Percentiles rank a stretch among this genome's conserved stretches.
Conservation (phyloP, 1,140 invertebrate genomes). For the Hyles vespertilio region DNA sequence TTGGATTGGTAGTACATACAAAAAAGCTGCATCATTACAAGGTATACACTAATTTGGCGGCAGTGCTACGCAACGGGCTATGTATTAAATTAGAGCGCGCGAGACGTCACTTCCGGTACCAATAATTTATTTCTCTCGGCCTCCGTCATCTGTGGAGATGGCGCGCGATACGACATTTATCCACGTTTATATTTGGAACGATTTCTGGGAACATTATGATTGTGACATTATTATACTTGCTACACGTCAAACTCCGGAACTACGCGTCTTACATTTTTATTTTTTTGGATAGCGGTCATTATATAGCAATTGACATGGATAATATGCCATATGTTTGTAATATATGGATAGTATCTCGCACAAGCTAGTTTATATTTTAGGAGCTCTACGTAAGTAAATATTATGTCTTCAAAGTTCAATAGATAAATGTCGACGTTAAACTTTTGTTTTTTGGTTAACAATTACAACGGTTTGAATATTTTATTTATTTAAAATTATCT, state of each 20-base stretch:
- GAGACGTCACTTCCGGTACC: conserved; percentile 70
- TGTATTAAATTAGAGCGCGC: conserved; percentile 64
- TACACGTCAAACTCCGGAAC: conserved; percentile 18
- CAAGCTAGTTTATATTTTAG: no score
- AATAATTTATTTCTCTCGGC: conserved; percentile 69
- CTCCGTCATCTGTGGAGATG: conserved; percentile 61
- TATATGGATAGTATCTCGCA: no score
- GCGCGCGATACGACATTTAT: conserved; percentile 65
- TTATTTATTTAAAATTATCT: no score
- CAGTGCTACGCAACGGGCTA: conserved; percentile 37
- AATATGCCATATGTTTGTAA: no score
- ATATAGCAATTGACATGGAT: no score
- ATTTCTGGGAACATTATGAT: conserved; percentile 65
- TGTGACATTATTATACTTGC: conserved; percentile 53
- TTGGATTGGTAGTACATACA: neutral
- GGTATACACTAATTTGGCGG: conserved; percentile 7
- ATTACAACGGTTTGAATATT: no score
- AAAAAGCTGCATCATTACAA: conserved; percentile 9
- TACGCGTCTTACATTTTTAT: neutral
- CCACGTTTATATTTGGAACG: conserved; percentile 61
- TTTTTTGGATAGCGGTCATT: no score
- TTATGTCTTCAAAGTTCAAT: no score
- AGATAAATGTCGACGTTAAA: no score
- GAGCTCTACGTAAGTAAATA: no score
- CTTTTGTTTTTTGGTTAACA: no score